Base-by-base conservation (phyloP, 2,888 invertebrate genomes). In the Halictus ligatus region DNA sequence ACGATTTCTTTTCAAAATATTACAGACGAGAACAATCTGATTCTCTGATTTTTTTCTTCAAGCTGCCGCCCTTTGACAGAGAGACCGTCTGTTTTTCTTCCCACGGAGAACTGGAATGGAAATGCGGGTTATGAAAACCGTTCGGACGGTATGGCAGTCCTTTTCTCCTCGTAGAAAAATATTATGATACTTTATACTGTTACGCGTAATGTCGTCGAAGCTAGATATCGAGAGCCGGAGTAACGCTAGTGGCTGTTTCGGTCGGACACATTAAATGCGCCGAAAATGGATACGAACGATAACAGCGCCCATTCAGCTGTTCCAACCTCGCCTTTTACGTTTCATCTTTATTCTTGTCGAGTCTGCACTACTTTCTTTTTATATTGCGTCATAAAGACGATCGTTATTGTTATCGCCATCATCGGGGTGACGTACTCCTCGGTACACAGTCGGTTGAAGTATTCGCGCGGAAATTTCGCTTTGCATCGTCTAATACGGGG, bases 51-150 rank as follows among this genome's bases (percentile, higher is more conserved):
- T 35, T 35, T 35, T 35, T 18, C 15, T 40, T 6, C 6, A 25
- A 80, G 50, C 29, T 15, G 6, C 0, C 0, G 5, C 1, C 13
- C 35, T 35, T n/a, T 43, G 58, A 35, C 25, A 40, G 35, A 21
- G n/a, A 0, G 15, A 48, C 13, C 60, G 29, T 15, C 18, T 18
- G 35, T 67, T 69, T 54, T 75, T 15, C 67, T 10, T 21, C 10
- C n/a, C 21, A 7, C 60, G 13, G 12, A 10, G 67, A 29, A 7
- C 15, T 69, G 1, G 4, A 46, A 60, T 75, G 43, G 60, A 60
- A 60, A 75, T 46, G 75, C 54, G 50, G 25, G 50, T 75, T 69
- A 54, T 40, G 40, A 71, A 54, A 71, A 78, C 69, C 54, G 50
- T 67, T 67, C n/a, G 5, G 50, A 13, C 50, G 43, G 40, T 15